Conservation (phyloP, 1,140 invertebrate species). For the Hydropsyche tenuis region DNA sequence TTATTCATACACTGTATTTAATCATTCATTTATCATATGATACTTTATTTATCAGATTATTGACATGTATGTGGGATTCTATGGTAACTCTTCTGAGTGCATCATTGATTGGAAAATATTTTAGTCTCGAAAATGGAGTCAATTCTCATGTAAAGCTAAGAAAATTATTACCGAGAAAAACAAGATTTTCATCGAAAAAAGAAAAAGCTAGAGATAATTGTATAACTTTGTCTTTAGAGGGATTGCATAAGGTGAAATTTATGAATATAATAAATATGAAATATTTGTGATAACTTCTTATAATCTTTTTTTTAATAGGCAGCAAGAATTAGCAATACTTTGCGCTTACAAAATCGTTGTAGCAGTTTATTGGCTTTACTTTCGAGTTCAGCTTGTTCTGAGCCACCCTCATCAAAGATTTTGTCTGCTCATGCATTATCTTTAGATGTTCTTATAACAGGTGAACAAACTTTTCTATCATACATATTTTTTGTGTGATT, state of each 20-base stretch:
- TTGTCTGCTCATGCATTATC: slow-evolving; percentile 87
- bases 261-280: slow-evolving; percentile 21
- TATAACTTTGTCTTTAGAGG: slow-evolving; percentile 86
- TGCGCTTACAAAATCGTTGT: slow-evolving; percentile 83
- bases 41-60: slow-evolving; percentile 59
- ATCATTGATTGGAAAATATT: slow-evolving; percentile 70
- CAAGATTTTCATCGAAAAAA: slow-evolving; percentile 55
- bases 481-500: neutral
- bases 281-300: neutral
- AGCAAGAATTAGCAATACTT: slow-evolving; percentile 74
- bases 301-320: slow-evolving; percentile 59
- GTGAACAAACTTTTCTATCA: too few species aligned
- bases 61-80: slow-evolving; percentile 90
- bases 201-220: slow-evolving; percentile 71
- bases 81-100: slow-evolving; percentile 87
- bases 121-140: slow-evolving; percentile 59
- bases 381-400: slow-evolving; percentile 77
- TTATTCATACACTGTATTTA: neutral
- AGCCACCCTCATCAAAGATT: slow-evolving; percentile 73
- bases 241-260: slow-evolving; percentile 78
- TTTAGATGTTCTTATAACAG: slow-evolving; percentile 81
- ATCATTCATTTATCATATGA: neutral
- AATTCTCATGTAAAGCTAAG: slow-evolving; percentile 59
- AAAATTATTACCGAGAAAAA: slow-evolving; percentile 56
- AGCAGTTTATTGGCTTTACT: slow-evolving; percentile 81